A percentile compares a stretch with the other conserved stretches of the same genome.
Evolutionary conservation across 2,888 invertebrate genomes (phyloP).

Genomic region (Metalampra italica): DNA sequence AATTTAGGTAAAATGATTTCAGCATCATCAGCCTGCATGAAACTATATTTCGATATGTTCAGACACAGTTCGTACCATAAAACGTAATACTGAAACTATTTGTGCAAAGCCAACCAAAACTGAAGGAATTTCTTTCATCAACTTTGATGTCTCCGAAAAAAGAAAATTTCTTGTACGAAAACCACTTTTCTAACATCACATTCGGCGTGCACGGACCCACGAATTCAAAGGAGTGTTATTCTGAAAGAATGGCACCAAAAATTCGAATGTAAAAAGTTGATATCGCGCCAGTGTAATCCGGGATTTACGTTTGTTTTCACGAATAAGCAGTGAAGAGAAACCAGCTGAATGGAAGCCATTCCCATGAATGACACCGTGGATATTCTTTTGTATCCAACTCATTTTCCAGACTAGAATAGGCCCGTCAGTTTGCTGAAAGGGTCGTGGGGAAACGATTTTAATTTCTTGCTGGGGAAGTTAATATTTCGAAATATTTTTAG

Average conservation of each 20-base stretch:
- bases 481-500: too few species aligned
- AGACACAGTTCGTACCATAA: too few species aligned
- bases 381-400: conserved; percentile 32
- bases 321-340: conserved; percentile 9
- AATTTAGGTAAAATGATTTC: too few species aligned
- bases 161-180: not conserved
- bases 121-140: not conserved
- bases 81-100: not conserved
- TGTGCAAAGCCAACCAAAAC: not conserved
- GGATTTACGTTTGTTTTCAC: conserved; percentile 12
- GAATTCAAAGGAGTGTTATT: not conserved
- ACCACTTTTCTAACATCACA: not conserved
- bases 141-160: not conserved
- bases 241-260: not conserved
- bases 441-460: conserved; percentile 13
- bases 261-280: not conserved
- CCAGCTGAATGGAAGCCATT: conserved; percentile 24
- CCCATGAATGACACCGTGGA: conserved; percentile 28
- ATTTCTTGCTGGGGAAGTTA: conserved; percentile 7
- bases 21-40: too few species aligned
- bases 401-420: conserved; percentile 28
- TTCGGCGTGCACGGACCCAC: not conserved
- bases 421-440: conserved; percentile 19
- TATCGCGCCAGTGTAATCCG: not conserved
- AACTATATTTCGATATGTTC: too few species aligned